These are phyloP conservation scores for Euleptes europaea DNA, from an alignment of 2,113 vertebrate species.

Conservation along the genomic window DNA sequence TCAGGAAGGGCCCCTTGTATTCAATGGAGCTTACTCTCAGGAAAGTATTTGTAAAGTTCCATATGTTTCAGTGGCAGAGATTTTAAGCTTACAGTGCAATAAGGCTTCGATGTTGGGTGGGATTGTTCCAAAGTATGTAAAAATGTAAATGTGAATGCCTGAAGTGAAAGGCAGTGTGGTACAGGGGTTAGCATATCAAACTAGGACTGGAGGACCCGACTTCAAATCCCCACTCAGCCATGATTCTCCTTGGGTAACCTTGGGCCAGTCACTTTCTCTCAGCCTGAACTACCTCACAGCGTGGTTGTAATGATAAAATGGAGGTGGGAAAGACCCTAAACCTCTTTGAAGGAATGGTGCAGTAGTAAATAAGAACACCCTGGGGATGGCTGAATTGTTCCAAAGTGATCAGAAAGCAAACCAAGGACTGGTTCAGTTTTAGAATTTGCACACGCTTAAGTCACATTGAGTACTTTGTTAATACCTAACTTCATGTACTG, in stretches of 20 bases:
- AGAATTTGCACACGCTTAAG: constrained; percentile 19
- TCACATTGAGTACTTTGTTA: constrained; percentile 21
- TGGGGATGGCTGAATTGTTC: constrained; percentile 11
- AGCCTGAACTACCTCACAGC: no score
- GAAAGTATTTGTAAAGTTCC: background rate
- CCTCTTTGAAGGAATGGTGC: constrained; percentile 9
- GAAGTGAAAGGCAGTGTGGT: background rate
- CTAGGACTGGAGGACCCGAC: no score
- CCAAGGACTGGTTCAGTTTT: constrained; percentile 13
- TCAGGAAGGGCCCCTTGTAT: background rate
- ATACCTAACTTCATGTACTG: constrained; percentile 33
- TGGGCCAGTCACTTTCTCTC: no score
- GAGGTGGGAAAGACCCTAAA: no score
- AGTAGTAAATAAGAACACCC: background rate
- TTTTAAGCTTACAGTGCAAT: background rate
- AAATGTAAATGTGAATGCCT: constrained; percentile 20
- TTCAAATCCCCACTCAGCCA: no score
- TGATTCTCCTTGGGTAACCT: no score
- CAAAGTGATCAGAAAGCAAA: constrained; percentile 29
- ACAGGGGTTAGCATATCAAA: no score
- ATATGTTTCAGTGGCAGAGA: background rate
- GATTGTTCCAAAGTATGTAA: background rate
- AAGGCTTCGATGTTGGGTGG: background rate
- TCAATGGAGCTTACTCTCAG: background rate
- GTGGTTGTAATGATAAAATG: no score